These are phyloP conservation scores for Orthonevra nobilis DNA, from an alignment of 2,888 invertebrate genomes.

Conservation along the genomic window DNA sequence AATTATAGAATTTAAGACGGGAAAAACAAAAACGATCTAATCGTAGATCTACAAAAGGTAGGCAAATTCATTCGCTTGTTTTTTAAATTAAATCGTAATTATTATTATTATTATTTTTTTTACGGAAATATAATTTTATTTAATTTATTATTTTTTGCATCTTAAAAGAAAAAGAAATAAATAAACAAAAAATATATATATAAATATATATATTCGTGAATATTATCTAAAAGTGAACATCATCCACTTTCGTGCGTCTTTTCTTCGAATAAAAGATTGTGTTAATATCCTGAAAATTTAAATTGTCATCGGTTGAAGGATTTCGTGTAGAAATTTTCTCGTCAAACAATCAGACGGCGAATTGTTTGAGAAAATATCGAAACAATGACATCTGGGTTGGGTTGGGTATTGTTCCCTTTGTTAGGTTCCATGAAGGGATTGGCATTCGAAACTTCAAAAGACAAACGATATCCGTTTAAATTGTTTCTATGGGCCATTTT, in stretches of 20 bases:
- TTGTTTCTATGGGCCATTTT: too few relatives aligned
- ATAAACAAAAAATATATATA: constrained; percentile 53
- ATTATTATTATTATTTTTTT: constrained; percentile 30
- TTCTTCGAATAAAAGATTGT: constrained; percentile 10
- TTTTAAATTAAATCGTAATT: constrained; percentile 16
- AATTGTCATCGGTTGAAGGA: background rate
- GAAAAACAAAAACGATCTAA: constrained; percentile 59
- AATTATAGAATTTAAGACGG: constrained; percentile 62
- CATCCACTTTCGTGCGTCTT: background rate
- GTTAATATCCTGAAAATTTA: constrained; percentile 3
- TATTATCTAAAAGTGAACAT: background rate
- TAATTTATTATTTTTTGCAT: constrained; percentile 60
- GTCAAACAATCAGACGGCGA: too few relatives aligned
- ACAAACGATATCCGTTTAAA: too few relatives aligned
- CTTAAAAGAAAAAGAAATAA: constrained; percentile 49
- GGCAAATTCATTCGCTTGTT: constrained; percentile 64
- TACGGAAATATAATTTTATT: constrained; percentile 63
- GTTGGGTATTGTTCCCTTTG: too few relatives aligned
- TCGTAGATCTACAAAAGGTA: constrained; percentile 66
- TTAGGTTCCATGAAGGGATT: too few relatives aligned
- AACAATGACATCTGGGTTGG: constrained; percentile 4
- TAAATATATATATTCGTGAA: constrained; percentile 5
- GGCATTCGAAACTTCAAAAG: too few relatives aligned
- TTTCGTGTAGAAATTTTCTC: too few relatives aligned
- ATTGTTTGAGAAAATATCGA: too few relatives aligned